Evolutionary conservation across 2,888 invertebrate species (phyloP).

Genomic region (Xylophagus ater): DNA sequence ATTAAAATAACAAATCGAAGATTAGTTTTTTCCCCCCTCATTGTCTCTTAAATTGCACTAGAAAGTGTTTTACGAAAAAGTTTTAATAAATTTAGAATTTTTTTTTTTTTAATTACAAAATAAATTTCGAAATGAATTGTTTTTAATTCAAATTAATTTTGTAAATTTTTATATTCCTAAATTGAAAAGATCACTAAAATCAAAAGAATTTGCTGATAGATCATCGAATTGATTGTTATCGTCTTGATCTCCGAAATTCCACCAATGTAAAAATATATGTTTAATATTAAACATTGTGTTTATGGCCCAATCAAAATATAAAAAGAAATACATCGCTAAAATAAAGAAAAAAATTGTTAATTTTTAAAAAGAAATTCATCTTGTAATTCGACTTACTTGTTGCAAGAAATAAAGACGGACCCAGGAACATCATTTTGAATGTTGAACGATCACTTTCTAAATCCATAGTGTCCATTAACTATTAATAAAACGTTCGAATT

Average conservation of each 20-base stretch:
- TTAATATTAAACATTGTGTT: constrained; percentile 28
- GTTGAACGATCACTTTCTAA: constrained; percentile 8
- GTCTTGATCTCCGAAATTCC: constrained; percentile 34
- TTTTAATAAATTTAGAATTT: too few species aligned
- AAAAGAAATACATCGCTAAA: constrained; percentile 29
- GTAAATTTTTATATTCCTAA: too few species aligned
- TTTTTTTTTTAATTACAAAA: too few species aligned
- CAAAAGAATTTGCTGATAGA: not conserved
- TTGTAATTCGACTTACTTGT: constrained; percentile 9
- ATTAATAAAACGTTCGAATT: not conserved
- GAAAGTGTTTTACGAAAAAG: too few species aligned
- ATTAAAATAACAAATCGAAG: too few species aligned
- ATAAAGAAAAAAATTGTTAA: not conserved
- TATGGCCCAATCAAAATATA: constrained; percentile 29
- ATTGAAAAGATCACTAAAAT: too few species aligned
- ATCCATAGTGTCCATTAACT: constrained; percentile 13
- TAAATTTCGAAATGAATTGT: too few species aligned
- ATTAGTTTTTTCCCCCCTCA: too few species aligned
- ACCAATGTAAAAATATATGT: constrained; percentile 33
- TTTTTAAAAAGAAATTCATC: not conserved
- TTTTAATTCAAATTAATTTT: too few species aligned
- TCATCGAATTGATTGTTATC: constrained; percentile 12
- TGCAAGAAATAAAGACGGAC: constrained; percentile 11
- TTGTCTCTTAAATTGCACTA: too few species aligned
- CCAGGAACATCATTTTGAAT: constrained; percentile 11